Evolutionary conservation across 2,888 invertebrate genomes (phyloP).

Genomic region (Phragmatobia fuliginosa): DNA sequence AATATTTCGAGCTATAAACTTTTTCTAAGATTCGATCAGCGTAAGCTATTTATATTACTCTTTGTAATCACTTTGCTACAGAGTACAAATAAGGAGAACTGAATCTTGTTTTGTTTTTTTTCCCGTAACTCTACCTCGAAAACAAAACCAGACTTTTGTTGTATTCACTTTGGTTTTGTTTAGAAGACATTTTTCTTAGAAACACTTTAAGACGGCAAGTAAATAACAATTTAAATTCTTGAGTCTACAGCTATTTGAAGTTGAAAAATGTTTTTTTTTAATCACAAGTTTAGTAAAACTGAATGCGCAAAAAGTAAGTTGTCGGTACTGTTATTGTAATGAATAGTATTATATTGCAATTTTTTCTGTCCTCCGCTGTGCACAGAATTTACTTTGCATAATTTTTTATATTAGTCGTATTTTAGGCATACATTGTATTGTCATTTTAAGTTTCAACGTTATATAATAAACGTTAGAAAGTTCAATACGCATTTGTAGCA

Average conservation of each 20-base stretch:
- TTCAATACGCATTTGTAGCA: not conserved
- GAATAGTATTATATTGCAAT: too few relatives aligned
- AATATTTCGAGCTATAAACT: not conserved
- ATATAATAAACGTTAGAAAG: not conserved
- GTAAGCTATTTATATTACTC: not conserved
- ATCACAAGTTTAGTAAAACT: not conserved
- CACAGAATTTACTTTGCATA: too few relatives aligned
- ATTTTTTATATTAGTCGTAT: too few relatives aligned
- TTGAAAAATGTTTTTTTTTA: not conserved
- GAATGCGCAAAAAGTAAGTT: not conserved
- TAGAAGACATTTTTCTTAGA: not conserved
- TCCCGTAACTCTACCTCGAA: not conserved
- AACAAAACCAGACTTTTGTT: not conserved
- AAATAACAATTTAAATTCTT: not conserved
- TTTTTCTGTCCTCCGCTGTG: too few relatives aligned
- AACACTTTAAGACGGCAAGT: not conserved
- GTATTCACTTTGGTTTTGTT: not conserved
- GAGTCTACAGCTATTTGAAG: not conserved
- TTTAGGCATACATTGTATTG: not conserved
- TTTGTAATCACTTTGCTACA: not conserved
- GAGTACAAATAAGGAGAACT: not conserved
- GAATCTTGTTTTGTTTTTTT: not conserved
- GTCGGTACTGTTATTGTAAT: too few relatives aligned
- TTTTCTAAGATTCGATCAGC: not conserved
- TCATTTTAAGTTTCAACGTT: not conserved